phyloP scores from a whole-genome alignment of 2,113 vertebrate genomes.

The Strix aluco region DNA sequence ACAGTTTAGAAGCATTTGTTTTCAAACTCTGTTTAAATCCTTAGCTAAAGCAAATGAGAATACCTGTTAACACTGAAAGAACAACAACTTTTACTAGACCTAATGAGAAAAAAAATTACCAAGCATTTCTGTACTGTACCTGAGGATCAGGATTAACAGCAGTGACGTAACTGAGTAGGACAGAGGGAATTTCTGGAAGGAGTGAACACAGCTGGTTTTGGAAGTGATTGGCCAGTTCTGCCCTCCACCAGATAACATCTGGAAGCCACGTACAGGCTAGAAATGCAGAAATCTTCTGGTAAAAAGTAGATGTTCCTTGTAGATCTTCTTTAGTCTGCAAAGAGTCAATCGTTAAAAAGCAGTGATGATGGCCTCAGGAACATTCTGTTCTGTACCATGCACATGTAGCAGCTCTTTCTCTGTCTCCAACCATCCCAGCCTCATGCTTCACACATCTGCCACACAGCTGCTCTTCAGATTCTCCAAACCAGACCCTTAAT shows the following conservation, averaged over 20 bases:
- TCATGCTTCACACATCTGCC: not conserved
- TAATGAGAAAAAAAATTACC: not conserved
- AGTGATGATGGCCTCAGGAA: not conserved
- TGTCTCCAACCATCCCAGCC: not conserved
- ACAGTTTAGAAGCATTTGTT: not conserved
- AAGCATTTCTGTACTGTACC: constrained; percentile 28
- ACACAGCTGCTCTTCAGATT: not conserved
- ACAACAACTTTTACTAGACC: not conserved
- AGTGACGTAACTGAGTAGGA: constrained; percentile 57
- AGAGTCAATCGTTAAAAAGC: not conserved
- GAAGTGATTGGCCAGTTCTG: constrained; percentile 48
- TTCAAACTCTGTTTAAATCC: not conserved
- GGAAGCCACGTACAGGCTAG: constrained; percentile 57
- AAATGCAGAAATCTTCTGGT: constrained; percentile 57
- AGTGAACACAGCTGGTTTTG: constrained; percentile 28
- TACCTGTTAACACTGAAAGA: not conserved
- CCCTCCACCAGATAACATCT: constrained; percentile 63
- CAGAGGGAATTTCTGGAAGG: constrained; percentile 50
- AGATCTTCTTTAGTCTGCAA: constrained; percentile 49
- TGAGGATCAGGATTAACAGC: constrained; percentile 60
- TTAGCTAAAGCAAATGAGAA: not conserved
- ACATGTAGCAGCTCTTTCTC: not conserved
- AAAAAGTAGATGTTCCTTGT: constrained; percentile 38
- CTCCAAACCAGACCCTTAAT: not conserved
- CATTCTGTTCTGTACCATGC: not conserved